Evolutionary conservation across 2,113 vertebrate genomes (phyloP), one percentile per base, ranked within the genome.

Genomic region (Epinephelus fuscoguttatus): DNA sequence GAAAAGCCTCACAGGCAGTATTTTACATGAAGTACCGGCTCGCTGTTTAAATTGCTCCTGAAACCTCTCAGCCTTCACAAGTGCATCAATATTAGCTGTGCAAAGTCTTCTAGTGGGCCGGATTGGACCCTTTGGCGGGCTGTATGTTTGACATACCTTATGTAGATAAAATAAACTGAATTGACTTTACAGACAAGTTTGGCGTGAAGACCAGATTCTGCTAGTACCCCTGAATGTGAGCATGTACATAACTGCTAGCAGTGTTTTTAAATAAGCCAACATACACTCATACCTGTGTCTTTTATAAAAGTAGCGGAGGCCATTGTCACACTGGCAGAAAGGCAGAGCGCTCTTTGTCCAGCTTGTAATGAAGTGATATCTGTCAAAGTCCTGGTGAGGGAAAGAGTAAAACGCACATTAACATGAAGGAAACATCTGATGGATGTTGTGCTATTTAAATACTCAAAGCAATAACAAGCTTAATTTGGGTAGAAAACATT

Each of bases 311-410:
- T 5, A 42, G 11, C 42, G 2, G 80, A 80, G 78, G 85, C 84
- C 94, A 94, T 95, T 42, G 70, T 92, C 21, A 30, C 50, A 37
- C 21, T 33, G 18, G n/a, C 25, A 74, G 75, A 71, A 60, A 50
- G 2, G 25, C 49, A 75, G 21, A 12, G 25, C 69, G 57, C 27
- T 56, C 70, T 92, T 81, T 27, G 80, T 88, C 81, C 82, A 75
- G 64, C 61, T 88, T 89, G 84, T 1, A 89, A 91, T 23, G 72
- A 86, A 4, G 86, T 68, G 3, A 56, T 27, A 42, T 23, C 21
- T 53, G 17, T 78, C 52, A 77, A 50, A 81, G 50, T 59, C 23
- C 27, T 25, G 40, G 6, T 19, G 57, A 81, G 60, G 9, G 6
- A 40, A 85, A 68, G 0, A 2, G 14, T 42, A 40, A 75, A 73